Evolutionary conservation across 2,888 invertebrate genomes (phyloP), one percentile per base, ranked within the genome.

Genomic region (Aproaerema taeniolella): DNA sequence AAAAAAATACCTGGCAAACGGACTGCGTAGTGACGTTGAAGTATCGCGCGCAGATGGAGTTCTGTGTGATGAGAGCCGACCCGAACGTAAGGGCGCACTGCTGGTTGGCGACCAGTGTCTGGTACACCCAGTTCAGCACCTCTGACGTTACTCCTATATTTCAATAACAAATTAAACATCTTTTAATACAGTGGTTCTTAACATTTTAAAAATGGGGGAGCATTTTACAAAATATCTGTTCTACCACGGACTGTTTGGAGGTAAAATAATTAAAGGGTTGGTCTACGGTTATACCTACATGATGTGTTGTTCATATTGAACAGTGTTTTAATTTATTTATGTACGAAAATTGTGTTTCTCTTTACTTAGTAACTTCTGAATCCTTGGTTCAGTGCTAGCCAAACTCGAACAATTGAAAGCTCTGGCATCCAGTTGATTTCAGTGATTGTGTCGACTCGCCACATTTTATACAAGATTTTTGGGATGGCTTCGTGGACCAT

Each of bases 21-120:
- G 82, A 83, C 57, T 85, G 85, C 2, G 78, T 75, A n/a, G 81
- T 81, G 33, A 75, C 73, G 50, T 83, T 83, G 61, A 48, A 82
- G 58, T 55, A 79, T 3, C 61, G 50, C 1, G 83, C 81, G 46
- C 85, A 86, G 46, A 85, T 68, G 12, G 68, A 52, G 44, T 58
- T 72, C n/a, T 44, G 38, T 0, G 60, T 70, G 45, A 80, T 61
- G 31, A 75, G 40, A 3, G 38, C 25, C n/a, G 1, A 9, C 2
- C 72, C 71, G 52, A 70, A 78, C 5, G 52, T 49, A 1, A 8
- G 1, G 2, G 42, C 41, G 52, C 83, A 83, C 0, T 49, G 42
- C 0, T 33, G 7, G 54, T 81, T 77, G n/a, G 70, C 53, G 0
- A 79, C 41, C 0, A 52, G 74, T 5, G 58, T 62, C 4, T 82